Base-by-base conservation (phyloP, 2,888 invertebrate genomes). In the Morpho deidamia region DNA sequence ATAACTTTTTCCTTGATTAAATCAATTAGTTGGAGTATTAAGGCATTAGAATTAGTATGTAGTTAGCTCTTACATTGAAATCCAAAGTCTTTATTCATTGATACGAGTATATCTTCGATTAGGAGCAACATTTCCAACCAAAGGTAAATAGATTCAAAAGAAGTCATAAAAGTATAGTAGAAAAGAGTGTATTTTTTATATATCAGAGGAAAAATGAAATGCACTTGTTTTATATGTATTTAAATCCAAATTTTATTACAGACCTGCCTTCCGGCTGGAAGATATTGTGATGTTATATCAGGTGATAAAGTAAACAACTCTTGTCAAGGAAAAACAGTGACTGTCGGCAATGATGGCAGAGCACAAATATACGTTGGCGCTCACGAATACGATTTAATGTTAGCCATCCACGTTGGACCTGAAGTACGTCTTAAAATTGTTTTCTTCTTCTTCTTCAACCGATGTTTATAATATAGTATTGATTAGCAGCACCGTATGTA, bases 281-380 rank as follows among this genome's bases (percentile, higher is more conserved):
- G 68, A 0, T 96, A 96, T 75, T 96, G 96, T 68, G 96, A 96
- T 77, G 91, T 96, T 23, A 94, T 95, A 59, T 92, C 93, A 9
- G 95, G 95, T 2, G 62, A 72, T 53, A 78, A 88, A 60, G 72
- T 69, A 9, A 80, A 84, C 65, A 83, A 84, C 45, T 66, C 74
- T 0, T 95, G 95, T 67, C 91, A 91, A 0, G 95, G 95, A 33
- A 92, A 91, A 65, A 81, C 81, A 0, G 83, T 95, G 0, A 84
- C 74, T 0, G 95, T 96, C 5, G 90, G 88, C 32, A 65, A 66
- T 5, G 81, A 91, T 58, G 92, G 94, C 0, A 79, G 73, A 0
- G 94, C 93, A 0, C 73, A 85, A 39, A 90, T 95, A 45, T 67
- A 73, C 39, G 82, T 95, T 9, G 78, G 88, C 0, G 73, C 79